Evolutionary conservation across 2,797 vertebrate genomes (phyloP).

Genomic region (Amblyraja radiata): DNA sequence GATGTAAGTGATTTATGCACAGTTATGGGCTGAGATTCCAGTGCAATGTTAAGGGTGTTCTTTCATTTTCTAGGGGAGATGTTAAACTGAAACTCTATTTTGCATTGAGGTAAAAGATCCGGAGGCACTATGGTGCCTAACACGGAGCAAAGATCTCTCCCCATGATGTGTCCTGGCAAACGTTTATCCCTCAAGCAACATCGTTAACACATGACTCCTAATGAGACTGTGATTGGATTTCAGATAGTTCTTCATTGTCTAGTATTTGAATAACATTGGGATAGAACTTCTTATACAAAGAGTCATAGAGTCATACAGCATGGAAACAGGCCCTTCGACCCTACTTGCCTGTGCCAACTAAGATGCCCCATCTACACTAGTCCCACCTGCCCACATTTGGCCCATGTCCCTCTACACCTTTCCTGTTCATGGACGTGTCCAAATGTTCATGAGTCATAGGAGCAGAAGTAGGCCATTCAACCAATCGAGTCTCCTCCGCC

Average conservation of each 20-base stretch:
- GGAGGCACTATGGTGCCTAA: neutral
- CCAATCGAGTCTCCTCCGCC: no score
- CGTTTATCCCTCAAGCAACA: neutral
- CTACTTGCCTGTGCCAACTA: no score
- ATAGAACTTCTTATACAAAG: no score
- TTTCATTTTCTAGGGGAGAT: neutral
- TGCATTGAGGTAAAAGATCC: neutral
- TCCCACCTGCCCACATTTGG: no score
- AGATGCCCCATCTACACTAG: no score
- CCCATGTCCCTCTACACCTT: no score
- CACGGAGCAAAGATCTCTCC: neutral
- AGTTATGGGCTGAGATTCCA: neutral
- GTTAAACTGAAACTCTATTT: neutral
- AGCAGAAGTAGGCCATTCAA: no score
- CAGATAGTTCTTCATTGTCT: neutral
- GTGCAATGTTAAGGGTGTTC: neutral
- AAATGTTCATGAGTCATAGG: no score
- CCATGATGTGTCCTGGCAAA: neutral
- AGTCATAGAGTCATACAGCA: no score
- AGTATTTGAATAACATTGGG: no score
- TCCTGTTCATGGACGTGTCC: no score
- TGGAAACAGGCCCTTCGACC: no score
- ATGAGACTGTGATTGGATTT: neutral
- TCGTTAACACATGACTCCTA: neutral
- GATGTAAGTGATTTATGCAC: neutral